These are phyloP conservation scores for Philypnodon macrostomus DNA, from an alignment of 2,797 vertebrate species.

Conservation along the genomic window DNA sequence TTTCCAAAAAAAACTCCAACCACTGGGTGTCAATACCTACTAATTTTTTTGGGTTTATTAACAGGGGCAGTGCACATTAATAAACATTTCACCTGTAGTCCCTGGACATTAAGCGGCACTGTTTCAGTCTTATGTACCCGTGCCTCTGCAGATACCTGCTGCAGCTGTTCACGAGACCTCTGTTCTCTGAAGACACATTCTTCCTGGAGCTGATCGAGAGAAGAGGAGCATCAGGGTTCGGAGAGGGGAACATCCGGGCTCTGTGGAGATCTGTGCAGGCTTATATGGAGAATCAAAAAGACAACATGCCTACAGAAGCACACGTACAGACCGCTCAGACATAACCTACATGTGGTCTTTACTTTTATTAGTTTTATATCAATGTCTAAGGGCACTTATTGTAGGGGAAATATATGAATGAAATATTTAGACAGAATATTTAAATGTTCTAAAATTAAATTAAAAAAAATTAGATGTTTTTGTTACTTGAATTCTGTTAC, in stretches of 20 bases:
- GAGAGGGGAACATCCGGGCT: constrained; percentile 89
- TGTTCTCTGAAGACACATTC: constrained; percentile 89
- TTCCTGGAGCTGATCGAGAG: constrained; percentile 95
- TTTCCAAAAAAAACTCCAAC: no score
- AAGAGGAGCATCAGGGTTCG: constrained; percentile 85
- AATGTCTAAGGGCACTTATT: not conserved
- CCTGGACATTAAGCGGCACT: no score
- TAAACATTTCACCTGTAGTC: no score
- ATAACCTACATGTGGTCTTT: constrained; percentile 17
- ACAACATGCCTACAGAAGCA: constrained; percentile 12
- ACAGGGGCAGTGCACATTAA: no score
- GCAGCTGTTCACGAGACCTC: constrained; percentile 91
- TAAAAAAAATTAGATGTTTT: no score
- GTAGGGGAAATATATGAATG: not conserved
- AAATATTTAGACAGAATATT: not conserved
- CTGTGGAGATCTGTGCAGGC: constrained; percentile 89
- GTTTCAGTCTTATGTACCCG: no score
- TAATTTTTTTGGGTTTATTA: no score
- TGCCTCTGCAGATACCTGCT: constrained; percentile 81
- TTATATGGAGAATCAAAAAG: constrained; percentile 77
- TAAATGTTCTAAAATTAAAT: not conserved
- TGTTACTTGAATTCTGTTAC: not conserved
- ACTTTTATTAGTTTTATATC: constrained; percentile 4
- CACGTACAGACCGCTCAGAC: constrained; percentile 21
- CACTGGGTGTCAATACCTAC: no score